Evolutionary conservation across 2,888 invertebrate genomes (phyloP).

Genomic region (Iselma pallidipennis): DNA sequence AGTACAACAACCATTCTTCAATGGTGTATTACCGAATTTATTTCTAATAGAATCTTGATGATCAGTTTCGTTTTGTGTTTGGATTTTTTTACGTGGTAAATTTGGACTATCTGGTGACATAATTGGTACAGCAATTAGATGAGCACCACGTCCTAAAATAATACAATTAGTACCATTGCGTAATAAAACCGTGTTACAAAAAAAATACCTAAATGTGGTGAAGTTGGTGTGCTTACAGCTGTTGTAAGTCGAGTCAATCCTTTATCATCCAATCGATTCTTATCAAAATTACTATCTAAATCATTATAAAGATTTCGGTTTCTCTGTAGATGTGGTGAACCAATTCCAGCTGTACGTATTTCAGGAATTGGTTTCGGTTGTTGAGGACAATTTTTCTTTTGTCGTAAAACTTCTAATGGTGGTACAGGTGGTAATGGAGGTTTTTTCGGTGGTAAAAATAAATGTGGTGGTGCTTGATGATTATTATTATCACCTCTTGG

Average conservation of each 20-base stretch:
- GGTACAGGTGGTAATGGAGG: slow-evolving; percentile 74
- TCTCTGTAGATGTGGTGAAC: slow-evolving; percentile 66
- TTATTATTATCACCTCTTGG: slow-evolving; percentile 58
- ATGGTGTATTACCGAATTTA: slow-evolving; percentile 8
- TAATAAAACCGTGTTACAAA: neutral
- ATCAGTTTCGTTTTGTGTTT: neutral
- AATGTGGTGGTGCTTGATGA: slow-evolving; percentile 57
- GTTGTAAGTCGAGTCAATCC: slow-evolving; percentile 37
- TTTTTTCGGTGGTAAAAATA: slow-evolving; percentile 69
- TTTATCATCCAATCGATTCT: slow-evolving; percentile 25
- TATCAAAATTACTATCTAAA: slow-evolving; percentile 57
- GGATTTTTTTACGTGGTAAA: neutral
- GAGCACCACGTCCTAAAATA: slow-evolving; percentile 37
- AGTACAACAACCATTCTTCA: slow-evolving; percentile 46
- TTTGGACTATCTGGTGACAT: slow-evolving; percentile 34
- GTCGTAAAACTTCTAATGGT: slow-evolving; percentile 64
- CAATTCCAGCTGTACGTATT: slow-evolving; percentile 64
- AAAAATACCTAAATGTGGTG: slow-evolving; percentile 50
- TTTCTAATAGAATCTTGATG: neutral
- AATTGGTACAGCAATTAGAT: slow-evolving; percentile 37
- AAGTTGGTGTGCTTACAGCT: slow-evolving; percentile 55
- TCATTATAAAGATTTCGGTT: slow-evolving; percentile 64
- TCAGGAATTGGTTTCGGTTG: slow-evolving; percentile 55
- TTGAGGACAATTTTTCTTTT: slow-evolving; percentile 56
- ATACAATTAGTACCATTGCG: neutral